Percentiles rank a stretch among this genome's conserved stretches.
These are phyloP conservation scores for Mesoclemmys tuberculata DNA, from an alignment of 2,113 vertebrate species.

Conservation along the genomic window DNA sequence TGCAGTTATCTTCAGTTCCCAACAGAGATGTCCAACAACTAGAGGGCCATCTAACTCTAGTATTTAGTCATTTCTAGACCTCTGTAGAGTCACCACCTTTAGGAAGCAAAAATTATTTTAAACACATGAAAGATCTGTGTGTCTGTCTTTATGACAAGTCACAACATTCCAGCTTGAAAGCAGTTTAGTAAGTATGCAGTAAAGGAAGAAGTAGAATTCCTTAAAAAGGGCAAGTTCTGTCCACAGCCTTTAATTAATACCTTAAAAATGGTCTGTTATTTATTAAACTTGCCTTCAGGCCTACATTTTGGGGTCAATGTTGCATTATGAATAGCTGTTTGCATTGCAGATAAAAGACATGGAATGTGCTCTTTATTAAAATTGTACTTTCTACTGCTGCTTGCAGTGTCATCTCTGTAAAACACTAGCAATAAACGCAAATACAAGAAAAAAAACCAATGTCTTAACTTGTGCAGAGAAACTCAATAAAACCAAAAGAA, in stretches of 20 bases:
- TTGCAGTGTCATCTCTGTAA: slow-evolving; percentile 5
- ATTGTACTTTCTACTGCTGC: background rate
- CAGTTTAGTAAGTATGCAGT: background rate
- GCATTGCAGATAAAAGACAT: slow-evolving; percentile 35
- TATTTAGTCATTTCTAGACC: background rate
- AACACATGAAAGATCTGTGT: background rate
- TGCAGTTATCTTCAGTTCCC: background rate
- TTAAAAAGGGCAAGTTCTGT: background rate
- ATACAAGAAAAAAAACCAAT: slow-evolving; percentile 26
- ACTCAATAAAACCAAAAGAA: slow-evolving; percentile 33
- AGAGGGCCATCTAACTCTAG: background rate
- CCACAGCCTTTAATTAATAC: slow-evolving; percentile 59
- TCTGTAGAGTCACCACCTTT: background rate
- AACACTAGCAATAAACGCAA: slow-evolving; percentile 33
- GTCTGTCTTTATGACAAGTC: background rate
- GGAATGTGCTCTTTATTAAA: slow-evolving; percentile 58
- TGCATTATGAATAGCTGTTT: slow-evolving; percentile 42
- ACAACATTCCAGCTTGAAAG: background rate
- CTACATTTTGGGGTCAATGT: slow-evolving; percentile 29
- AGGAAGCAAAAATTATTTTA: background rate
- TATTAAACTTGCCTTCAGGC: slow-evolving; percentile 34
- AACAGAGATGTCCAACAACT: background rate
- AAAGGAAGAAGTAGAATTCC: accelerated
- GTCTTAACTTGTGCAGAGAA: slow-evolving; percentile 32
- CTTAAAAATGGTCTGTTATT: slow-evolving; percentile 50